Conservation (phyloP, 2,797 vertebrate genomes). For the Poeciliopsis gracilis region DNA sequence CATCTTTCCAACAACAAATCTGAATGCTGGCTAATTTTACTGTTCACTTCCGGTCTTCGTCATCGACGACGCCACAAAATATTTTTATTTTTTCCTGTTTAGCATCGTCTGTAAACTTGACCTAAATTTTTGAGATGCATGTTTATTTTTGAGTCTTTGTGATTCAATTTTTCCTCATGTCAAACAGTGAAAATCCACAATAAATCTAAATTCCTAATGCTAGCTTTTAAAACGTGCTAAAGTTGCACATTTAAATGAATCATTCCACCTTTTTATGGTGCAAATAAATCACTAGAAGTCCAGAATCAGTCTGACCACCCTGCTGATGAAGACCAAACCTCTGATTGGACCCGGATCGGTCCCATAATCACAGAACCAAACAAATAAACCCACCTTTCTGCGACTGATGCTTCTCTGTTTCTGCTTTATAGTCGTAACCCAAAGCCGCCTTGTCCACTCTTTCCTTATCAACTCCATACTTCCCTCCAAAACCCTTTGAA, state of each 20-base stretch:
- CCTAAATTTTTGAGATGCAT: neutral
- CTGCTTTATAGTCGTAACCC: conserved; percentile 89
- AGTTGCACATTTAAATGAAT: neutral
- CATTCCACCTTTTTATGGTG: neutral
- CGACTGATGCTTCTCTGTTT: conserved; percentile 89
- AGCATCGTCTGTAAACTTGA: too few relatives aligned
- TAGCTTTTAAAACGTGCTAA: neutral
- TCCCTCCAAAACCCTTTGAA: conserved; percentile 88
- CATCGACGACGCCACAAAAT: too few relatives aligned
- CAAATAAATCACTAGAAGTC: neutral
- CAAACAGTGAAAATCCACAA: neutral
- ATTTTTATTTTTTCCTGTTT: too few relatives aligned
- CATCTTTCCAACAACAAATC: too few relatives aligned
- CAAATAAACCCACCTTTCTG: conserved; percentile 81
- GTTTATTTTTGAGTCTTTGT: neutral
- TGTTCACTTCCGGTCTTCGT: too few relatives aligned
- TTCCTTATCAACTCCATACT: conserved; percentile 87
- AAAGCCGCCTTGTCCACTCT: conserved; percentile 88
- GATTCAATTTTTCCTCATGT: neutral
- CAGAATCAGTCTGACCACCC: neutral
- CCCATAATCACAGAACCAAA: neutral
- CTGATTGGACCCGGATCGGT: neutral
- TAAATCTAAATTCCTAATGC: neutral
- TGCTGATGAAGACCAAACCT: neutral
- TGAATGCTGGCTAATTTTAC: too few relatives aligned